Percentiles rank a stretch among this genome's conserved stretches.
Conservation (phyloP, 2,888 invertebrate species). For the Sinentomon sp. region DNA sequence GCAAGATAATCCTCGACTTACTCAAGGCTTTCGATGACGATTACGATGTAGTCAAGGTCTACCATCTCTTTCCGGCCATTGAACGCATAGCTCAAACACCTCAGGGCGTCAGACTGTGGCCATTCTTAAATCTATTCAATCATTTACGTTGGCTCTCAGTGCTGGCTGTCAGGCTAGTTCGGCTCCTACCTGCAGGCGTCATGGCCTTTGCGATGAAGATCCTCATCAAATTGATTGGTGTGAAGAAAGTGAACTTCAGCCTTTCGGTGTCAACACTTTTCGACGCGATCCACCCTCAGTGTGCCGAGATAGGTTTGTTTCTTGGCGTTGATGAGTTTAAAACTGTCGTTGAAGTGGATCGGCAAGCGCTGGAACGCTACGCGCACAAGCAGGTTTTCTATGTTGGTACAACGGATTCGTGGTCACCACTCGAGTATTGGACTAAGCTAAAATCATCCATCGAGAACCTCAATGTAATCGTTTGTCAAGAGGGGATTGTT, state of each 20-base stretch:
- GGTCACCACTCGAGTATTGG: slow-evolving; percentile 50
- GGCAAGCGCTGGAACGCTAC: slow-evolving; percentile 28
- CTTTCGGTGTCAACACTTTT: too few relatives aligned
- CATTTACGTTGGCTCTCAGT: too few relatives aligned
- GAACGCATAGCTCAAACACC: slow-evolving; percentile 48
- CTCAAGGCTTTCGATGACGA: slow-evolving; percentile 24
- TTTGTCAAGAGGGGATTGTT: slow-evolving; percentile 30
- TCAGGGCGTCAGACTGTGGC: too few relatives aligned
- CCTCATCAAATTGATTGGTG: too few relatives aligned
- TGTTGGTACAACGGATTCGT: slow-evolving; percentile 49
- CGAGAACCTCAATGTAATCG: slow-evolving; percentile 30
- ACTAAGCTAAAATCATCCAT: slow-evolving; percentile 31
- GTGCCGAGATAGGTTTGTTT: slow-evolving; percentile 34
- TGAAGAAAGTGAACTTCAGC: too few relatives aligned
- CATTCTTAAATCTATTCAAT: too few relatives aligned
- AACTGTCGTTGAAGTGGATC: slow-evolving; percentile 36
- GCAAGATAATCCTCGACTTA: slow-evolving; percentile 49
- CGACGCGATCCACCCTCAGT: slow-evolving; percentile 27
- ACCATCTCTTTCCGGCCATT: slow-evolving; percentile 60
- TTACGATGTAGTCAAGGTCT: slow-evolving; percentile 30
- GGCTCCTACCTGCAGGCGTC: too few relatives aligned
- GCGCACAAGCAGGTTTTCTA: slow-evolving; percentile 40
- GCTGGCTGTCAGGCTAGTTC: too few relatives aligned
- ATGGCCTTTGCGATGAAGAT: too few relatives aligned
- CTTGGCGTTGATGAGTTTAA: slow-evolving; percentile 56